Base-by-base conservation (phyloP, 1,140 invertebrate genomes). In the Cryptotermes secundus region DNA sequence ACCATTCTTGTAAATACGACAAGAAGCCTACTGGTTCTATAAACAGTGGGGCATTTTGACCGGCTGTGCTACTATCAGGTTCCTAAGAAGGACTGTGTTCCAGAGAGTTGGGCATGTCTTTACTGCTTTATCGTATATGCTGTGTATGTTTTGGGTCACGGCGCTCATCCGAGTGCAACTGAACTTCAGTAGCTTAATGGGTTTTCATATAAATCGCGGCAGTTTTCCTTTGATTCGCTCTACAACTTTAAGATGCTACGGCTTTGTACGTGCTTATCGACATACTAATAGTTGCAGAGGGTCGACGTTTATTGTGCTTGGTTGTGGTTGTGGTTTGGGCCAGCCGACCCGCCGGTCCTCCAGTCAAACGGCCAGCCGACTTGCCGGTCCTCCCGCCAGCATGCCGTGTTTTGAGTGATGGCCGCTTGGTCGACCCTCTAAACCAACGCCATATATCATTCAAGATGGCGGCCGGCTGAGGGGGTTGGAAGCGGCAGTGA, bases 361-460 rank as follows among this genome's bases (percentile, higher is more conserved):
- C 79, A 87, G 85, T 86, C 85, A 81, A 82, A 87, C 86, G 86
- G 87, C 87, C 83, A 84, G 38, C 82, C 82, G 59, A 72, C 26
- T 34, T 83, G 35, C 82, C 80, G 82, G 45, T 49, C 45, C 14
- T 14, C 88, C 83, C 84, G 36, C 42, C 82, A 31, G n/a, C 59
- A 6, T 82, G 34, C 81, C 80, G 80, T 80, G 59, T 83, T 87
- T 86, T 91, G 90, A 91, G 89, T 90, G 90, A 90, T 90, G 90
- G 90, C 90, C 89, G 90, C 88, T 88, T 87, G 88, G 89, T 89
- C 90, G 88, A 90, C 89, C 89, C 89, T 88, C 88, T 90, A 72
- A 90, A 90, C 90, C 89, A 89, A 89, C 88, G 90, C 90, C 90
- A 91, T 91, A 90, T 89, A 90, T 91, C 90, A 91, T 91, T 90